Base-by-base conservation (phyloP, 2,113 vertebrate species). In the Mirza zaza region DNA sequence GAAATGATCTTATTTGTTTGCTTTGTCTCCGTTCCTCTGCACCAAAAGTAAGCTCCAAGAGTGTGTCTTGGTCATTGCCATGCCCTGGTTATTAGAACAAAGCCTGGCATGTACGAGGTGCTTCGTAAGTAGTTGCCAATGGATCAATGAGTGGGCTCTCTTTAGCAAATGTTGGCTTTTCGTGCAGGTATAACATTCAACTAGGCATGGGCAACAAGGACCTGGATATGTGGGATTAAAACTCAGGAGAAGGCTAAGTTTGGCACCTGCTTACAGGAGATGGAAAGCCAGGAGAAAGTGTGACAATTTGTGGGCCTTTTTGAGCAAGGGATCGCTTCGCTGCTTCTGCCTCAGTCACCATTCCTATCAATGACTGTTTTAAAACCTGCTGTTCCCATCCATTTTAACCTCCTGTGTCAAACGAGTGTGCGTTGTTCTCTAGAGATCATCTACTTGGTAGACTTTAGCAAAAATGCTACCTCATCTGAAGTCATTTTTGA, bases 401-500 rank as follows among this genome's bases (percentile, higher is more conserved):
- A 0, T 2, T 13, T 61, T 81, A 67, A 67, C 42, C 82, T 32
- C 5, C 1, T 0, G 25, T 4, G 13, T 36, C 59, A 23, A n/a
- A 34, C 17, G 36, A 55, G 32, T 48, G 90, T 79, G 42, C 36
- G 48, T 27, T 59, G 42, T 57, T 68, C 70, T 61, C 8, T 13
- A 42, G 52, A 73, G 76, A 50, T 13, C 42, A 25, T 48, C 63
- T 36, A 29, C 86, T 85, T 45, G 63, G 52, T 67, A 52, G 80
- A 50, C 68, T 55, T 95, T 10, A 65, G 90, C 50, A 61, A 77
- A 90, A 87, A 68, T 8, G 9, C 67, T 73, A 36, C 80, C 55
- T 88, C n/a, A 23, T 81, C 70, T 45, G 21, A 93, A 50, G 20
- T 59, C 29, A 32, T 29, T 93, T 97, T 89, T 63, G 12, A 15